Percentiles rank a stretch among this genome's conserved stretches.
phyloP scores from a whole-genome alignment of 2,888 invertebrate species.

The Sepiola atlantica region DNA sequence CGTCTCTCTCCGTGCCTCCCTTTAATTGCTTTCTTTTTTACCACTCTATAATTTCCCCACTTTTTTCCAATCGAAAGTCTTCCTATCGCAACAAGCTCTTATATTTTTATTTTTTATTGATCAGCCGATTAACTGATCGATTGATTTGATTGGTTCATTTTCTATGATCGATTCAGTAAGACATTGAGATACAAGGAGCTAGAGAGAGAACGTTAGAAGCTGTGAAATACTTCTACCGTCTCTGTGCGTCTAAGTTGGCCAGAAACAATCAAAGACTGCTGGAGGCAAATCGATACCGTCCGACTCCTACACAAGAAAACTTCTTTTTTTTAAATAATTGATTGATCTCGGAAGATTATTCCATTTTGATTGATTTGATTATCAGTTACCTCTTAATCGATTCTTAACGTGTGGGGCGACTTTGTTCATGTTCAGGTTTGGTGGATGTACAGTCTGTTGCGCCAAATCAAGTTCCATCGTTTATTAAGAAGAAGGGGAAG shows the following conservation, averaged over 20 bases:
- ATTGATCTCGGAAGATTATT: background rate
- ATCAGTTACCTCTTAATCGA: background rate
- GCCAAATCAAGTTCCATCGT: background rate
- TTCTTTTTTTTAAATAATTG: background rate
- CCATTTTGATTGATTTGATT: background rate
- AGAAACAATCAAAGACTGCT: conserved; percentile 16
- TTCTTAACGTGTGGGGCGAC: background rate
- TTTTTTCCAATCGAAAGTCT: background rate
- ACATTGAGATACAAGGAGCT: background rate
- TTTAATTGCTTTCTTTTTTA: background rate
- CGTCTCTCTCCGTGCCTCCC: too few species aligned
- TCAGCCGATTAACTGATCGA: background rate
- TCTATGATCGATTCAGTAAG: background rate
- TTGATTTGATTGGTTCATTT: conserved; percentile 10
- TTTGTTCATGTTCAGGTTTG: background rate
- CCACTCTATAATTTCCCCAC: too few species aligned
- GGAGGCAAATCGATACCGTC: background rate
- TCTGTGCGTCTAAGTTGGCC: background rate
- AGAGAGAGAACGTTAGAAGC: background rate
- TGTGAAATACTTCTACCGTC: background rate
- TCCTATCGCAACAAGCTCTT: background rate
- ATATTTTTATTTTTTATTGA: background rate
- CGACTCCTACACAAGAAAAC: background rate
- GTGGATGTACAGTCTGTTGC: background rate
- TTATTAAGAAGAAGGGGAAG: background rate